These are phyloP conservation scores for Nyctibius bracteatus DNA, from an alignment of 2,113 vertebrate species.

Conservation along the genomic window DNA sequence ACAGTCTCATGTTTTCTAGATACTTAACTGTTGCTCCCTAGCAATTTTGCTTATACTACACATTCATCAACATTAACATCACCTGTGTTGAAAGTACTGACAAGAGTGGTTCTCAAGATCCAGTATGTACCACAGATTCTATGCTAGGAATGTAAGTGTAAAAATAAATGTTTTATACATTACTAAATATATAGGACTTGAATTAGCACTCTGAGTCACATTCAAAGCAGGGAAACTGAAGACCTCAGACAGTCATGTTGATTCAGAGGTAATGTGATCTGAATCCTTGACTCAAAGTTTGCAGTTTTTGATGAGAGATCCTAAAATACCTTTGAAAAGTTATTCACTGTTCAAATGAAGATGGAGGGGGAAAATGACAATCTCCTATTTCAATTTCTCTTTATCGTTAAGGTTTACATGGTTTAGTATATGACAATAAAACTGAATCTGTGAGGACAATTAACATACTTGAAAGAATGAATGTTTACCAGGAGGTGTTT, in stretches of 20 bases:
- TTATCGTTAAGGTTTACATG: slow-evolving; percentile 83
- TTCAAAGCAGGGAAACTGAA: background rate
- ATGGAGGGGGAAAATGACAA: slow-evolving; percentile 47
- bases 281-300: slow-evolving; percentile 18
- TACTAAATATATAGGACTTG: background rate
- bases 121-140: background rate
- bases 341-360: slow-evolving; percentile 55
- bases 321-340: slow-evolving; percentile 59
- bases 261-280: slow-evolving; percentile 7
- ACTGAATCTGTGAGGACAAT: slow-evolving; percentile 97
- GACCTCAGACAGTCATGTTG: slow-evolving; percentile 11
- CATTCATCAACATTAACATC: background rate
- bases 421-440: slow-evolving; percentile 93
- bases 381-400: slow-evolving; percentile 61
- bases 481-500: slow-evolving; percentile 97
- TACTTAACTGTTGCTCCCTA: background rate
- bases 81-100: background rate
- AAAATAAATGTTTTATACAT: background rate
- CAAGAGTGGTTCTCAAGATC: background rate
- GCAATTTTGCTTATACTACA: background rate
- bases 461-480: slow-evolving; percentile 97
- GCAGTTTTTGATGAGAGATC: slow-evolving; percentile 24
- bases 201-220: slow-evolving; percentile 12
- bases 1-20: background rate
- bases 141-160: background rate